phyloP scores from a whole-genome alignment of 2,888 invertebrate genomes.

The Cosmia trapezina region DNA sequence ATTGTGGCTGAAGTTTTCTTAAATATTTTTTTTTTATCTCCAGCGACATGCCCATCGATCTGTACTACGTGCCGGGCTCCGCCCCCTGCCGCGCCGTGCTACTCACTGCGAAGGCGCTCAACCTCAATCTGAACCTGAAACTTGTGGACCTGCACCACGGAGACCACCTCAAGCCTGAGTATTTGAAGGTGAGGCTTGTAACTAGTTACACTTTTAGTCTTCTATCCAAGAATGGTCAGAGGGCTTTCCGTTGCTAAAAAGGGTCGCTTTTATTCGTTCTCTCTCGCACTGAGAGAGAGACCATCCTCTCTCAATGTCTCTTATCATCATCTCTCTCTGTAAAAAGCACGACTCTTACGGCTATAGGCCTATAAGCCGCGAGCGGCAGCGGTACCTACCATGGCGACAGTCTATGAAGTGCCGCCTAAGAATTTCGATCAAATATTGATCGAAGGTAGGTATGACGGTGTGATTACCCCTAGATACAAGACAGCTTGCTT shows the following conservation, averaged over 20 bases:
- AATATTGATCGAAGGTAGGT: neutral
- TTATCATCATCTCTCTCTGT: neutral
- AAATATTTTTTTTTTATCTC: neutral
- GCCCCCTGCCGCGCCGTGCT: conserved; percentile 92
- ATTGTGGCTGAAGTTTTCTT: neutral
- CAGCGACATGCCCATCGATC: conserved; percentile 88
- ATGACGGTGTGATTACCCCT: neutral
- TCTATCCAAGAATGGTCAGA: neutral
- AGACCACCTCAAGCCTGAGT: conserved; percentile 92
- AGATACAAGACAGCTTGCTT: neutral
- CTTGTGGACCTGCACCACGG: conserved; percentile 90
- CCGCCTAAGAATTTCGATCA: neutral
- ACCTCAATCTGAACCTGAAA: conserved; percentile 92
- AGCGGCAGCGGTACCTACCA: no score
- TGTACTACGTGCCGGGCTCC: conserved; percentile 92
- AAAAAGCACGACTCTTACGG: neutral
- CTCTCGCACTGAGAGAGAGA: no score
- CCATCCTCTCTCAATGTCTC: neutral
- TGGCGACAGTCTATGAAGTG: no score
- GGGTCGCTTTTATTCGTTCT: neutral
- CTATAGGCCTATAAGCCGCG: neutral
- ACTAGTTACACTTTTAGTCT: neutral
- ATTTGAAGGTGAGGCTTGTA: conserved; percentile 89
- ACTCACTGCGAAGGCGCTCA: conserved; percentile 92
- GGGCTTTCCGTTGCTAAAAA: neutral